Base-by-base conservation (phyloP, 2,888 invertebrate species). In the Drosophila stalkeri region DNA sequence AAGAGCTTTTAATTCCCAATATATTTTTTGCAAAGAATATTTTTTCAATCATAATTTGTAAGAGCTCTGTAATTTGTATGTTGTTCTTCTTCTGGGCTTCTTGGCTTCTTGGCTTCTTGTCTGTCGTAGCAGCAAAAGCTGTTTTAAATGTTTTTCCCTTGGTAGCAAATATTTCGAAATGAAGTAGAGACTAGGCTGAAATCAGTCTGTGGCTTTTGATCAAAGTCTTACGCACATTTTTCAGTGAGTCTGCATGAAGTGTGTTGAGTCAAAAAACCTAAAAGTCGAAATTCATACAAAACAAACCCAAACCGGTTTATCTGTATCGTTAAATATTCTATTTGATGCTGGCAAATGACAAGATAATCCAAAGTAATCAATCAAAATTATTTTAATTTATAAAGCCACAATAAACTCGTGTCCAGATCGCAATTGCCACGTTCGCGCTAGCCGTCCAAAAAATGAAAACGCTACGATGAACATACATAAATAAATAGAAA, bases 281-380 rank as follows among this genome's bases (percentile, higher is more conserved):
- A 69, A 54, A 76, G 63, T 65, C 67, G 54, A 79, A 80, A 62
- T 82, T 79, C 78, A 69, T 72, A 74, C 80, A 85, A 85, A 80
- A 80, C 80, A 55, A 82, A 77, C 68, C 68, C 55, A 76, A 91
- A 91, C 91, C 90, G 89, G 91, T 91, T 91, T 91, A 70, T 69
- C 77, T 77, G 72, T 89, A 80, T 91, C 90, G 85, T 87, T 91
- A 90, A 91, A 91, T 89, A 91, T 91, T 91, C 83, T 90, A 91
- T 91, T 91, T 88, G 91, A 90, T 90, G 90, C 89, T 91, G 89
- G 88, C 91, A 91, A 91, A 91, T 91, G 91, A 91, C 91, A 91
- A 91, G 91, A 91, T 91, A 91, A 91, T 91, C 88, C 91, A 91
- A 91, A 91, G 91, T 91, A 91, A 91, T 91, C 91, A 91, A 91